Conservation (phyloP, 2,888 invertebrate species). For the Gandaritis pyraliata region DNA sequence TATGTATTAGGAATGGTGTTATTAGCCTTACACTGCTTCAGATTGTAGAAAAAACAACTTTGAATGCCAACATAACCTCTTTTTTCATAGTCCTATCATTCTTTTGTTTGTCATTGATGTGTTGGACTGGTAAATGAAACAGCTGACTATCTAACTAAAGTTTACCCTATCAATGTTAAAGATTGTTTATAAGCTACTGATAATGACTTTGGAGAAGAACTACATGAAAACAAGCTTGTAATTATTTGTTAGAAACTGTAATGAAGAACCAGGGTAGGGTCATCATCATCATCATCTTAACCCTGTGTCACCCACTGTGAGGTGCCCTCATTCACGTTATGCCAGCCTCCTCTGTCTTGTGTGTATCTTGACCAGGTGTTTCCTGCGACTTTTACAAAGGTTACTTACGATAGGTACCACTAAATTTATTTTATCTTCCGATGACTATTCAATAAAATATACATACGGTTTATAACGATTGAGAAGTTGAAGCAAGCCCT, state of each 20-base stretch:
- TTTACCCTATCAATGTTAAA: background rate
- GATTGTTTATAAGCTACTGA: background rate
- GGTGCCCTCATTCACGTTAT: too few relatives aligned
- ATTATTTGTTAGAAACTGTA: background rate
- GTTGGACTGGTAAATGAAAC: slow-evolving; percentile 19
- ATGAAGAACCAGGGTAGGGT: too few relatives aligned
- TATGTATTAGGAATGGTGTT: slow-evolving; percentile 2
- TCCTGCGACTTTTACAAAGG: too few relatives aligned
- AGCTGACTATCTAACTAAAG: slow-evolving; percentile 28
- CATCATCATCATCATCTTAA: too few relatives aligned
- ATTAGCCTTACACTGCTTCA: slow-evolving; percentile 8
- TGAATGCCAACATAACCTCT: slow-evolving; percentile 39
- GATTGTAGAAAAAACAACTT: slow-evolving; percentile 16
- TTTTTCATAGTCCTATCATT: slow-evolving; percentile 22
- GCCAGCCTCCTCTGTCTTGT: too few relatives aligned
- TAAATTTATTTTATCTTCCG: too few relatives aligned
- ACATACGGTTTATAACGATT: too few relatives aligned
- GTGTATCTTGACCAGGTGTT: too few relatives aligned
- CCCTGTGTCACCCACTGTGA: too few relatives aligned
- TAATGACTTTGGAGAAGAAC: background rate
- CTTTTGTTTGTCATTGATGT: slow-evolving; percentile 40
- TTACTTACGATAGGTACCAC: too few relatives aligned
- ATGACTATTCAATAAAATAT: too few relatives aligned
- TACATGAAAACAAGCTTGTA: background rate
- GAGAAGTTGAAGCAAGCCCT: too few relatives aligned